phyloP scores from a whole-genome alignment of 2,888 invertebrate species.

The Ichneumoninae sp. region DNA sequence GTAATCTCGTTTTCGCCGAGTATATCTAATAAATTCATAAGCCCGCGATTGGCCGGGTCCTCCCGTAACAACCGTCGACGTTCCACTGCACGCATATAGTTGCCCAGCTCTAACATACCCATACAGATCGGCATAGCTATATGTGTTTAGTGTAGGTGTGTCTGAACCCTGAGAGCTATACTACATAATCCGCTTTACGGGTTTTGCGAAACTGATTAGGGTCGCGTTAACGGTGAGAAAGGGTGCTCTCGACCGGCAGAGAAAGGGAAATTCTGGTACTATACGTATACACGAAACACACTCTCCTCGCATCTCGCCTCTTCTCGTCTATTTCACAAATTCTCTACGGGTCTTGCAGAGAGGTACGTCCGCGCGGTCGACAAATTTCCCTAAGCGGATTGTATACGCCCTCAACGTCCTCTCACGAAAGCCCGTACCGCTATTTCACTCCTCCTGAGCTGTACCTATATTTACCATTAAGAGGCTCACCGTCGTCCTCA shows the following conservation, averaged over 20 bases:
- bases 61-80: constrained; percentile 60
- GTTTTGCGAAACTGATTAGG: constrained; percentile 71
- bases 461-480: constrained; percentile 62
- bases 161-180: constrained; percentile 60
- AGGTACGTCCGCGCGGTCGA: constrained; percentile 50
- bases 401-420: constrained; percentile 58
- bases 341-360: constrained; percentile 28
- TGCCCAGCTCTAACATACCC: neutral
- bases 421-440: constrained; percentile 58
- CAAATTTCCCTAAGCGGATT: constrained; percentile 70
- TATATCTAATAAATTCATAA: constrained; percentile 69
- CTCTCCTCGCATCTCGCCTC: constrained; percentile 3
- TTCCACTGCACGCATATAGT: constrained; percentile 15
- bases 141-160: constrained; percentile 34
- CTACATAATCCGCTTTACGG: constrained; percentile 69
- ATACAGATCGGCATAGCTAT: constrained; percentile 23
- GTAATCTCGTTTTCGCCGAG: constrained; percentile 65
- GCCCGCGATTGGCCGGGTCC: constrained; percentile 61
- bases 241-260: constrained; percentile 49
- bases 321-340: constrained; percentile 60
- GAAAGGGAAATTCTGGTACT: constrained; percentile 51
- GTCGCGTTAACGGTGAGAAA: constrained; percentile 68
- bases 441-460: constrained; percentile 57
- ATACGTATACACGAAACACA: constrained; percentile 21
- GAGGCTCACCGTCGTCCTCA: constrained; percentile 11